phyloP scores from a whole-genome alignment of 35 echinoderm and acorn worm species.

The Acanthaster planci region DNA sequence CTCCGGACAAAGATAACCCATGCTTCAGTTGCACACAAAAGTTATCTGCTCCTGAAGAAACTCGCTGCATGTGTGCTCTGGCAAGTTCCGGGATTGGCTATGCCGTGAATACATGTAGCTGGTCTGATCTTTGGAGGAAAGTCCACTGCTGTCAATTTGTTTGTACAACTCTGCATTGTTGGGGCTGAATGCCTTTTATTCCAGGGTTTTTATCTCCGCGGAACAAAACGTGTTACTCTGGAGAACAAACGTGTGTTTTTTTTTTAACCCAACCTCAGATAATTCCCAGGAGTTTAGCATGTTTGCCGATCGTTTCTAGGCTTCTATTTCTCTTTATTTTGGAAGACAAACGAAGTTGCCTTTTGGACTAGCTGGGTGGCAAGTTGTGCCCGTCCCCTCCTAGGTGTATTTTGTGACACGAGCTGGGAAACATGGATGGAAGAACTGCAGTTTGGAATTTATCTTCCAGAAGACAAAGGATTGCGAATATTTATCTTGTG shows the following conservation, averaged over 20 bases:
- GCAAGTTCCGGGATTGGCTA: slow-evolving; percentile 1
- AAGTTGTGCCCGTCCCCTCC: neutral
- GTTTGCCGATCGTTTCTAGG: neutral
- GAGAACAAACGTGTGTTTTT: neutral
- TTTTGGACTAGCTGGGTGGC: neutral
- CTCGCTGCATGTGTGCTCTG: too few relatives aligned
- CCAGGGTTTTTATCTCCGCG: neutral
- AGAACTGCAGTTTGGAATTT: slow-evolving; percentile 19
- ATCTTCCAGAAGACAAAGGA: neutral
- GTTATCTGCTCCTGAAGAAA: neutral
- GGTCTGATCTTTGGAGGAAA: neutral
- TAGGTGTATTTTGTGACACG: neutral
- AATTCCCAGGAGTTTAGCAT: neutral
- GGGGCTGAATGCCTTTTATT: neutral
- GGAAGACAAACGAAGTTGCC: neutral
- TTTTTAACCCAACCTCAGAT: neutral
- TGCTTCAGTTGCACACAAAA: neutral
- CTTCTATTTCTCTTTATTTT: neutral
- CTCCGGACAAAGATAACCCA: neutral
- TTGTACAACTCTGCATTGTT: slow-evolving; percentile 17
- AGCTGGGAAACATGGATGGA: neutral
- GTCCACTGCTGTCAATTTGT: neutral
- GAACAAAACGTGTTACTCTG: slow-evolving; percentile 10
- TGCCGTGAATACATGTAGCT: neutral
- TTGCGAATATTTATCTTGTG: slow-evolving; percentile 15